Evolutionary conservation across 2,888 invertebrate species (phyloP), one percentile per base, ranked within the genome.

Genomic region (Eupithecia centaureata): DNA sequence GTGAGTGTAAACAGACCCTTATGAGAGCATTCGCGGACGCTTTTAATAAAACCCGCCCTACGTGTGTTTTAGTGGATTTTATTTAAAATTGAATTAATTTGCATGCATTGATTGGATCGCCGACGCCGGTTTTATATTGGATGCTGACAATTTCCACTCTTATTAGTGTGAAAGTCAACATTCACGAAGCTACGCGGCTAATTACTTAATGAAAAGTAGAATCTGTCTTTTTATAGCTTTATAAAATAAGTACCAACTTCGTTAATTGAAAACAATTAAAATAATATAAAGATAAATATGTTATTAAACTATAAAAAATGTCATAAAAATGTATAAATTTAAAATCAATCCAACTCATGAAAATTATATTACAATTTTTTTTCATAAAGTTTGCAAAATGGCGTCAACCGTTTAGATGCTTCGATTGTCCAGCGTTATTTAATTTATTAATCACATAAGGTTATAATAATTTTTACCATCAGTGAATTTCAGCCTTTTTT

Each of bases 1-100:
- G 75, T 61, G 79, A 85, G 83, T 87, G 90, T 88, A 92, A 92
- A 92, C 90, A 92, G 62, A 79, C 84, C 88, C 88, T 90, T 90
- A 92, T 90, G 89, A 85, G 85, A 87, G 87, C 86, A 87, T 86
- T 81, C 81, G 80, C 73, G 75, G 75, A 71, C 75, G 77, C 76
- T 82, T 85, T 85, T 87, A 85, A 86, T 85, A 87, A 86, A 89
- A 83, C 79, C 81, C 76, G 83, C 82, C 85, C 81, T 82, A 81
- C 82, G 74, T 78, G 74, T 81, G 81, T 83, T 83, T 82, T 79
- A 76, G 76, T 76, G 78, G 77, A 83, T 85, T 79, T 84, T 79
- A 85, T 85, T 82, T 73, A 80, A 78, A 75, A 77, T 70, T 71
- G 75, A 78, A 80, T 79, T 75, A 79, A 79, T 80, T 77, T 77